These are phyloP conservation scores for Parasteatoda tepidariorum DNA, from an alignment of 1,140 invertebrate species.

Conservation along the genomic window DNA sequence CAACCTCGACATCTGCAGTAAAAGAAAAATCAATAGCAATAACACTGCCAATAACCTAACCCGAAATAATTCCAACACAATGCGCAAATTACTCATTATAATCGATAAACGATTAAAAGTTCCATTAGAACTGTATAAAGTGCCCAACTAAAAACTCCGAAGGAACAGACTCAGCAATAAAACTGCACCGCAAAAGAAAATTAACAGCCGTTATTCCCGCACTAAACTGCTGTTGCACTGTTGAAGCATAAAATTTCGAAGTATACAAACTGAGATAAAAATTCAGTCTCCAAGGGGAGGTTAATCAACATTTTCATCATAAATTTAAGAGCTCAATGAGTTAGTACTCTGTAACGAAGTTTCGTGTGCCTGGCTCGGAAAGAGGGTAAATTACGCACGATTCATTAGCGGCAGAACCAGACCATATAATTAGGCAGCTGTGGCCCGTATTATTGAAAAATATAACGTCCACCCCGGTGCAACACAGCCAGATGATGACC, in stretches of 20 bases:
- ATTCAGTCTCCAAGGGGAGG: neutral
- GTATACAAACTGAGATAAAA: neutral
- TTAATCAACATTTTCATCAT: conserved; percentile 32
- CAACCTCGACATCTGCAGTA: too few species aligned
- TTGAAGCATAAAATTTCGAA: neutral
- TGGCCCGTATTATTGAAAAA: conserved; percentile 29
- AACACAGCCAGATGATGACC: neutral
- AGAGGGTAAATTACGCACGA: conserved; percentile 17
- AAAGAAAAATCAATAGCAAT: too few species aligned
- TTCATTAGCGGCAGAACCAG: conserved; percentile 20
- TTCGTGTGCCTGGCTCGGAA: neutral
- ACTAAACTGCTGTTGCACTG: neutral
- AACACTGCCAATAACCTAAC: too few species aligned
- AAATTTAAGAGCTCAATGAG: conserved; percentile 21
- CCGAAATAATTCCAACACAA: too few species aligned
- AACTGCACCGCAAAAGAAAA: neutral
- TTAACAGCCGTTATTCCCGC: neutral
- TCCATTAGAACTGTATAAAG: too few species aligned
- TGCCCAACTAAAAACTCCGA: too few species aligned
- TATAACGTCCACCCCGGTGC: neutral
- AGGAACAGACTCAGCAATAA: too few species aligned
- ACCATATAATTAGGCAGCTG: conserved; percentile 19
- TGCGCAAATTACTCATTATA: too few species aligned
- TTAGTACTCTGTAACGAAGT: neutral
- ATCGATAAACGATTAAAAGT: too few species aligned